These are phyloP conservation scores for Zophobas atratus DNA, from an alignment of 1,140 invertebrate species.

Conservation along the genomic window DNA sequence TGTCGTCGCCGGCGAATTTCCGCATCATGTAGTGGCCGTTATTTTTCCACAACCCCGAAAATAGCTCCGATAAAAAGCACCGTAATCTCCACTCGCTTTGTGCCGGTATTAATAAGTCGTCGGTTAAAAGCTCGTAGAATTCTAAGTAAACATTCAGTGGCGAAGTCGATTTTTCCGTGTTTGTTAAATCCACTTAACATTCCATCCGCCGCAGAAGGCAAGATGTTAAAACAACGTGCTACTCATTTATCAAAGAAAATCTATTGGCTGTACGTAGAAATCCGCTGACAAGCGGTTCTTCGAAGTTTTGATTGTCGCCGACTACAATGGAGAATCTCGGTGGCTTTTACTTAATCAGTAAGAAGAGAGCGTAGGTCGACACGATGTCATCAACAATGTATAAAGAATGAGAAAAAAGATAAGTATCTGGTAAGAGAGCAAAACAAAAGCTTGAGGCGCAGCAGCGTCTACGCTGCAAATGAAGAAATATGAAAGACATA, in stretches of 20 bases:
- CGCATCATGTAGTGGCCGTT: not conserved
- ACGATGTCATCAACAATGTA: slow-evolving; percentile 41
- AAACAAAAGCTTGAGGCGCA: slow-evolving; percentile 44
- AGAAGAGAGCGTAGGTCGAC: not conserved
- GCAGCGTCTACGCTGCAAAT: slow-evolving; percentile 56
- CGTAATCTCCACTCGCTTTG: slow-evolving; percentile 18
- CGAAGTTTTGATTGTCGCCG: slow-evolving; percentile 10
- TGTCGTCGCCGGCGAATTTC: too few species aligned
- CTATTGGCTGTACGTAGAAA: slow-evolving; percentile 6
- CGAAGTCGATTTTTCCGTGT: slow-evolving; percentile 32
- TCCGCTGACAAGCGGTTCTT: slow-evolving; percentile 5
- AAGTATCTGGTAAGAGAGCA: slow-evolving; percentile 45
- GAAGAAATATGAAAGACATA: slow-evolving; percentile 63
- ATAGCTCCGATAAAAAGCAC: slow-evolving; percentile 30
- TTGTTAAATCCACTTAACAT: slow-evolving; percentile 38
- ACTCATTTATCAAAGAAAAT: slow-evolving; percentile 31
- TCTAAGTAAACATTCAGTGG: slow-evolving; percentile 25
- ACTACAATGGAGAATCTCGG: not conserved
- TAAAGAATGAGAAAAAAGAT: slow-evolving; percentile 23
- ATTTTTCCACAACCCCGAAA: slow-evolving; percentile 14
- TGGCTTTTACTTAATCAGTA: not conserved
- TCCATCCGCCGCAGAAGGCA: slow-evolving; percentile 5
- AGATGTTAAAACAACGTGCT: slow-evolving; percentile 38
- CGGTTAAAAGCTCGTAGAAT: slow-evolving; percentile 18
- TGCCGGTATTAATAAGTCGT: slow-evolving; percentile 32